Conservation (phyloP, 2,113 vertebrate species). For the Malaclemys terrapin region DNA sequence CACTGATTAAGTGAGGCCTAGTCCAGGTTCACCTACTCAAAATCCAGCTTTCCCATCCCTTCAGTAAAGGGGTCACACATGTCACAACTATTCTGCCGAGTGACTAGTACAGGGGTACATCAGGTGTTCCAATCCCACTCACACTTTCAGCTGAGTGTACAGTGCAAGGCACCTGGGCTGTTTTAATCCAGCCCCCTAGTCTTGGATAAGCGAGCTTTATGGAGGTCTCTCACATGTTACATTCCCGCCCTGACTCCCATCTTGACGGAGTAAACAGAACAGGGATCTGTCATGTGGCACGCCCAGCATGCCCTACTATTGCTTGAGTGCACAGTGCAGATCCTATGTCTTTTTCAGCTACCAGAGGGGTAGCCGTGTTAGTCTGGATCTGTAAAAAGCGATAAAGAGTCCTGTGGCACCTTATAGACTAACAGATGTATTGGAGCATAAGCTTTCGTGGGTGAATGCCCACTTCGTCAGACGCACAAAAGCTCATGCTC, state of each 20-base stretch:
- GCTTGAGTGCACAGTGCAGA: too few species aligned
- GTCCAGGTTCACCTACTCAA: neutral
- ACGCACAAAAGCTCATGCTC: too few species aligned
- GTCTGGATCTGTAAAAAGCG: too few species aligned
- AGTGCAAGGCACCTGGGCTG: neutral
- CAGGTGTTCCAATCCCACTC: neutral
- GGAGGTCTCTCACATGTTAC: neutral
- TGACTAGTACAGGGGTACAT: neutral
- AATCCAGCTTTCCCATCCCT: neutral
- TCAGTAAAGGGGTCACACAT: neutral
- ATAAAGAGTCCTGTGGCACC: too few species aligned
- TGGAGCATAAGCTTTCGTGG: too few species aligned
- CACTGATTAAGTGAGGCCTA: neutral
- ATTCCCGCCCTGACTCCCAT: neutral
- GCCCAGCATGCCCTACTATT: too few species aligned
- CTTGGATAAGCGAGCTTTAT: neutral
- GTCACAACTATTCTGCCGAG: neutral
- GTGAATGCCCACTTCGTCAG: too few species aligned
- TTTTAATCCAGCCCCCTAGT: neutral
- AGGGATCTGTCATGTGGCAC: neutral
- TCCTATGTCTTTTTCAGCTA: neutral
- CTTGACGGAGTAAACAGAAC: neutral
- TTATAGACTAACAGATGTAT: too few species aligned
- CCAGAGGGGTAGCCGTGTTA: too few species aligned
- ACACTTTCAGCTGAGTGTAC: neutral